A percentile compares a stretch with the other conserved stretches of the same genome.
These are phyloP conservation scores for Phrixothrix hirtus DNA, from an alignment of 2,888 invertebrate genomes.

Conservation along the genomic window DNA sequence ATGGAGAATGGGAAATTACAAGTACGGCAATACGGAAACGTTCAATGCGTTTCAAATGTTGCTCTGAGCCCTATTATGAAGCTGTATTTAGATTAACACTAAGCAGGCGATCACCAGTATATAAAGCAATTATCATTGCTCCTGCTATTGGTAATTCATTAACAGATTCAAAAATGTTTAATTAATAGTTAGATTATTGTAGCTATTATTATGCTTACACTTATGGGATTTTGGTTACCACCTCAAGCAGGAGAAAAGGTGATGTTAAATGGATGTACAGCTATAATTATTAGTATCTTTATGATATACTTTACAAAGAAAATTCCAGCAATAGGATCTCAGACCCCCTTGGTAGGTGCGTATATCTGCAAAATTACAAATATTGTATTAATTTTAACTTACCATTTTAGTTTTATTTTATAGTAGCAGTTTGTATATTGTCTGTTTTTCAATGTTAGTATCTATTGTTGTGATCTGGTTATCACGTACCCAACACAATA, in stretches of 20 bases:
- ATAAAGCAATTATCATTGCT: conserved; percentile 64
- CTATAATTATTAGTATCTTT: conserved; percentile 64
- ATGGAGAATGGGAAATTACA: conserved; percentile 59
- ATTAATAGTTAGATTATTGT: no score
- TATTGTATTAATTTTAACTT: no score
- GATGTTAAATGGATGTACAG: conserved; percentile 62
- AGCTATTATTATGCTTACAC: conserved; percentile 64
- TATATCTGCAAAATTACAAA: no score
- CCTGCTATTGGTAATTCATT: conserved; percentile 65
- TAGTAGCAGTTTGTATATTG: conserved; percentile 60
- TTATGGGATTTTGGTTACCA: conserved; percentile 68
- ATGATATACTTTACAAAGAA: conserved; percentile 67
- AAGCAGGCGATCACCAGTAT: conserved; percentile 62
- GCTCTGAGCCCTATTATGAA: conserved; percentile 61
- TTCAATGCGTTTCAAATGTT: conserved; percentile 59
- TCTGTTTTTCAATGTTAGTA: conserved; percentile 60
- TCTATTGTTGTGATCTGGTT: conserved; percentile 61
- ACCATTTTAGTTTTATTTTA: conserved; percentile 61
- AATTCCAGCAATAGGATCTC: conserved; percentile 60
- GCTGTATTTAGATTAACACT: conserved; percentile 60
- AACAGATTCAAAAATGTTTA: no score
- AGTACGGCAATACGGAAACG: conserved; percentile 53
- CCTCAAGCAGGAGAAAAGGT: conserved; percentile 70
- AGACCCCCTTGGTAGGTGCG: conserved; percentile 62
- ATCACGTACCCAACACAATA: conserved; percentile 56